Evolutionary conservation across 1,140 invertebrate genomes (phyloP).

Genomic region (Drosophila ercepeae): DNA sequence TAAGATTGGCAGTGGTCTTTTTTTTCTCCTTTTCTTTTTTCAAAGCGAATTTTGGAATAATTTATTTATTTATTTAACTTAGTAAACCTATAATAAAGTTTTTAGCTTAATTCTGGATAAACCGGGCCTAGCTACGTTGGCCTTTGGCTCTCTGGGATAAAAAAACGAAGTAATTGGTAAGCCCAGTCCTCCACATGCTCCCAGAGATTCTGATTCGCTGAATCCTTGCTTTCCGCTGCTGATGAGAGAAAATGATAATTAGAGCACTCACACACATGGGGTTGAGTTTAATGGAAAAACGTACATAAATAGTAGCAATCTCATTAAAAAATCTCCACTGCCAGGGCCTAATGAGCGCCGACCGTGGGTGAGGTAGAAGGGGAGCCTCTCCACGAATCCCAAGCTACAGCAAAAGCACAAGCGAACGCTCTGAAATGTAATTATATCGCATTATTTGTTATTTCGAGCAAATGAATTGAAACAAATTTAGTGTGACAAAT

Average conservation of each 20-base stretch:
- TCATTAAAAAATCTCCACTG: constrained; percentile 71
- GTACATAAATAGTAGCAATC: constrained; percentile 81
- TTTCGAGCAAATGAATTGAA: constrained; percentile 83
- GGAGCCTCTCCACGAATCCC: neutral
- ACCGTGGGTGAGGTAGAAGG: constrained; percentile 4
- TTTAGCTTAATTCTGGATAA: too few species aligned
- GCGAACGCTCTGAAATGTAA: constrained; percentile 59
- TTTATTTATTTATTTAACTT: too few species aligned
- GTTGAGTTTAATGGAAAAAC: constrained; percentile 74
- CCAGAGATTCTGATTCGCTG: constrained; percentile 4
- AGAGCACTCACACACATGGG: constrained; percentile 25
- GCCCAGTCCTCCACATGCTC: constrained; percentile 9
- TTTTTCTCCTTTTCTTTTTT: neutral
- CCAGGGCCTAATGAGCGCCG: constrained; percentile 55
- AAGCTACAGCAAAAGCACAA: constrained; percentile 9
- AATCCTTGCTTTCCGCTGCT: constrained; percentile 29
- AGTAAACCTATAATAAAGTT: too few species aligned
- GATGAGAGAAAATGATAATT: constrained; percentile 76
- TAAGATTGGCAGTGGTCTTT: too few species aligned
- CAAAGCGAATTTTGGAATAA: neutral
- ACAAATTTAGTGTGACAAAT: constrained; percentile 84
- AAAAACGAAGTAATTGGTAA: constrained; percentile 1
- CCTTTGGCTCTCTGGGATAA: too few species aligned
- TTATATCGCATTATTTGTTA: constrained; percentile 81
- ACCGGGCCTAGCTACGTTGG: too few species aligned